Base-by-base conservation (phyloP, 2,113 vertebrate species). In the Rafetus swinhoei region DNA sequence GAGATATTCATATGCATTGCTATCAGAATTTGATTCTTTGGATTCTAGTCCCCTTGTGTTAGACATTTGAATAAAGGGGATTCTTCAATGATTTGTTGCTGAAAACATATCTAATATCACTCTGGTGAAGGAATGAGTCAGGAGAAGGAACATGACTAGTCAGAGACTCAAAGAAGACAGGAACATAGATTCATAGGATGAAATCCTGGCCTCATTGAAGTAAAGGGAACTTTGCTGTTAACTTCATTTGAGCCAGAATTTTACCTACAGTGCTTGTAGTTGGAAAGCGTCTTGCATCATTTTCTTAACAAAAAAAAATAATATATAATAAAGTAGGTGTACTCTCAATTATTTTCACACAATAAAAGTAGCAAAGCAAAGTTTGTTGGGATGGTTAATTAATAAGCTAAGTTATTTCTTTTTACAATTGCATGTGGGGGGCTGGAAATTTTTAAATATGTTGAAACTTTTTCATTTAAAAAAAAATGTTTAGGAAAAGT, bases 141-240 rank as follows among this genome's bases (percentile, higher is more conserved):
- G 62, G 32, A 69, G 76, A 95, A 95, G 92, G 84, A 45, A 10
- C 18, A 19, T 39, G 93, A 83, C 25, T 56, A 54, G 57, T 84
- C 19, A 80, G 81, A 74, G 39, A 50, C 11, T 45, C 35, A 45
- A 22, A 93, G 69, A 83, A 85, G 79, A 35, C 32, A 90, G 76
- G 72, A 29, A 79, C 72, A 76, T 9, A 69, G 39, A 90, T 6
- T 13, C 18, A 79, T 21, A 84, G 1, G 35, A 13, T 56, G 55
- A 53, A 85, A n/a, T 88, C 4, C 24, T 84, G 29, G 86, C 54
- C 27, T 14, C 74, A 50, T 69, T 92, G 80, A 91, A 91, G 86
- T 91, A 52, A 90, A 81, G 56, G 60, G 86, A 13, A 24, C 39
- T 24, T 1, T 0, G 7, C 56, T 83, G 65, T 69, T 53, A 27